Conservation (phyloP, 2,888 invertebrate species). For the Cheilosia pagana region DNA sequence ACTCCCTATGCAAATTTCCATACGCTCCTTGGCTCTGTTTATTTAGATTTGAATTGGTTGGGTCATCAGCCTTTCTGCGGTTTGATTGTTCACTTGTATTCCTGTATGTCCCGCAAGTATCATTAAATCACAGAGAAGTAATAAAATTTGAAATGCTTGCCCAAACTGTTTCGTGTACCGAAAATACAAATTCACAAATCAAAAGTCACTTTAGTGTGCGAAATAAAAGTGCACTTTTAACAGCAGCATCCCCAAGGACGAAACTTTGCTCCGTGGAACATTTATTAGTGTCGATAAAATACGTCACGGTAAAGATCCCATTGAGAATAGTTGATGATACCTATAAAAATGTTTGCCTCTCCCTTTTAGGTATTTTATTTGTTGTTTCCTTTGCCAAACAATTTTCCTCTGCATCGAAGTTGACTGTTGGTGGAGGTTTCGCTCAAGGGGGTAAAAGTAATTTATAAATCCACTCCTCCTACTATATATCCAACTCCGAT, state of each 20-base stretch:
- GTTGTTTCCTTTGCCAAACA: not conserved
- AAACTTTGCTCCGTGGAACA: slow-evolving; percentile 24
- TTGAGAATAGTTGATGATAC: slow-evolving; percentile 55
- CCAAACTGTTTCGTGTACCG: not conserved
- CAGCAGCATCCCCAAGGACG: slow-evolving; percentile 20
- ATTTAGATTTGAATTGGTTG: not conserved
- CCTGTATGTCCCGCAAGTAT: not conserved
- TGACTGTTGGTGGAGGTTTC: slow-evolving; percentile 25
- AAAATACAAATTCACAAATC: slow-evolving; percentile 5
- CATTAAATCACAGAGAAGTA: not conserved
- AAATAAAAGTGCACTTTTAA: slow-evolving; percentile 20
- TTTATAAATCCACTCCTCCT: slow-evolving; percentile 41
- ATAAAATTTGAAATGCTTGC: not conserved
- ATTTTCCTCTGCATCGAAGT: slow-evolving; percentile 1
- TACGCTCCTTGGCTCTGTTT: not conserved
- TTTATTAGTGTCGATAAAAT: slow-evolving; percentile 53
- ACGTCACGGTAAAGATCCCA: slow-evolving; percentile 53
- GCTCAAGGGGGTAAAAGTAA: slow-evolving; percentile 40
- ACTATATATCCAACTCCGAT: slow-evolving; percentile 10
- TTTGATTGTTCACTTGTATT: not conserved
- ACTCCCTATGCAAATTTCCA: not conserved
- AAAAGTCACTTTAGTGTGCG: slow-evolving; percentile 27
- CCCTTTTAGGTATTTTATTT: slow-evolving; percentile 17
- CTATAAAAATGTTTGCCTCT: slow-evolving; percentile 44
- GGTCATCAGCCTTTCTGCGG: not conserved